These are phyloP conservation scores for Anseranas semipalmata DNA, from an alignment of 2,113 vertebrate species.

Conservation along the genomic window DNA sequence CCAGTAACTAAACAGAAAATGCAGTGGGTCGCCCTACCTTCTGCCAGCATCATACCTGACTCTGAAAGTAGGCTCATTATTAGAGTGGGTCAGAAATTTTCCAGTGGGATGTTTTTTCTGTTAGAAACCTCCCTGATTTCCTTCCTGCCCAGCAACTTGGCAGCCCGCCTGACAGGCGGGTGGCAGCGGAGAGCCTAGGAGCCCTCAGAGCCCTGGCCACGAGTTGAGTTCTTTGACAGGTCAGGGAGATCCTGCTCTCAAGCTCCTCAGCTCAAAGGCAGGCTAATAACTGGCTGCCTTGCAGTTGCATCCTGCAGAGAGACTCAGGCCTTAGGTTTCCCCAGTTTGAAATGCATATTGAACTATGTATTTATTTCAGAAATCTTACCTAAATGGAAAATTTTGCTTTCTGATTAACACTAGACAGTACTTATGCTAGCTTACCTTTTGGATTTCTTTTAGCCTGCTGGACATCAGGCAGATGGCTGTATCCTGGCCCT, in stretches of 20 bases:
- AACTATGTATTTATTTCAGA: not conserved
- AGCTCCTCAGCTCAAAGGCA: not conserved
- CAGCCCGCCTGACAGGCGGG: slow-evolving; percentile 25
- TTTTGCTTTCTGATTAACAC: not conserved
- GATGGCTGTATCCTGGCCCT: not conserved
- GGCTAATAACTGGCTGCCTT: not conserved
- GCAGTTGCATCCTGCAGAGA: not conserved
- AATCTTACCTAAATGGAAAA: not conserved
- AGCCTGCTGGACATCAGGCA: not conserved
- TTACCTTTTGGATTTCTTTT: not conserved
- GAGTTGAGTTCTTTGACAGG: not conserved
- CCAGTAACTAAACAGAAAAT: not conserved
- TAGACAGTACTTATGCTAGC: not conserved
- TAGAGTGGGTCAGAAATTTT: slow-evolving; percentile 47
- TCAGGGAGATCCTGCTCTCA: not conserved
- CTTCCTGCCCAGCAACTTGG: slow-evolving; percentile 54
- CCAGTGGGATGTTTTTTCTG: slow-evolving; percentile 44
- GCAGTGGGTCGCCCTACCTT: not conserved
- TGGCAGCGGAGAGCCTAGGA: slow-evolving; percentile 25
- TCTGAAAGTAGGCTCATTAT: slow-evolving; percentile 23
- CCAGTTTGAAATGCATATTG: not conserved
- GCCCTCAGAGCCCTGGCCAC: not conserved
- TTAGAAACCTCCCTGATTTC: slow-evolving; percentile 52
- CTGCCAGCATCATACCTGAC: not conserved
- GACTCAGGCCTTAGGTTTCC: not conserved